Conservation (phyloP, 2,888 invertebrate species). For the Platycnemis pennipes region DNA sequence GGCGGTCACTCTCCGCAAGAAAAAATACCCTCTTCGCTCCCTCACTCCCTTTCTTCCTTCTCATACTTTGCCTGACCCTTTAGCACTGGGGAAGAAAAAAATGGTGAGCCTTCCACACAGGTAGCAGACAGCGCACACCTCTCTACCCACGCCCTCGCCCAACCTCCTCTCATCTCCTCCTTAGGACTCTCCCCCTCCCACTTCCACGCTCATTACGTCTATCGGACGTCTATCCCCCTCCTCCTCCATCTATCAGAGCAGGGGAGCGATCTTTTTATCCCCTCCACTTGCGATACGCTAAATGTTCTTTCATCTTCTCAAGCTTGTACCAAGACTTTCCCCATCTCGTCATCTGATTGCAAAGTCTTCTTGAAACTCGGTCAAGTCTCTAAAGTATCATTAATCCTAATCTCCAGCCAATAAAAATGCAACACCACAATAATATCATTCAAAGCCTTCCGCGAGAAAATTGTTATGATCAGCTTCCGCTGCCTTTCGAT, state of each 20-base stretch:
- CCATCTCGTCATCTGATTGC: slow-evolving; percentile 1
- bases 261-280: background rate
- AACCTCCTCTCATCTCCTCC: background rate
- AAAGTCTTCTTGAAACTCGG: background rate
- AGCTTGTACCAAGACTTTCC: background rate
- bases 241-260: slow-evolving; percentile 15
- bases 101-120: slow-evolving; percentile 21
- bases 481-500: too few species aligned
- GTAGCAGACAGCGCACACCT: slow-evolving; percentile 57
- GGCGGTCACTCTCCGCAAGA: background rate
- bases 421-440: background rate
- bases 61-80: background rate
- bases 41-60: background rate
- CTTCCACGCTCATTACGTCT: slow-evolving; percentile 33
- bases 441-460: background rate
- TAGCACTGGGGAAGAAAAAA: background rate
- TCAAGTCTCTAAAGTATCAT: background rate
- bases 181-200: background rate
- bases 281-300: background rate
- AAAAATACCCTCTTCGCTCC: background rate
- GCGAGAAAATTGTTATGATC: too few species aligned
- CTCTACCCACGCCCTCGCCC: slow-evolving; percentile 26
- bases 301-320: background rate
- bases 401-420: background rate
- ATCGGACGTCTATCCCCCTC: slow-evolving; percentile 6